Evolutionary conservation across 2,888 invertebrate species (phyloP), one percentile per base, ranked within the genome.

Genomic region (Morpho achilles): DNA sequence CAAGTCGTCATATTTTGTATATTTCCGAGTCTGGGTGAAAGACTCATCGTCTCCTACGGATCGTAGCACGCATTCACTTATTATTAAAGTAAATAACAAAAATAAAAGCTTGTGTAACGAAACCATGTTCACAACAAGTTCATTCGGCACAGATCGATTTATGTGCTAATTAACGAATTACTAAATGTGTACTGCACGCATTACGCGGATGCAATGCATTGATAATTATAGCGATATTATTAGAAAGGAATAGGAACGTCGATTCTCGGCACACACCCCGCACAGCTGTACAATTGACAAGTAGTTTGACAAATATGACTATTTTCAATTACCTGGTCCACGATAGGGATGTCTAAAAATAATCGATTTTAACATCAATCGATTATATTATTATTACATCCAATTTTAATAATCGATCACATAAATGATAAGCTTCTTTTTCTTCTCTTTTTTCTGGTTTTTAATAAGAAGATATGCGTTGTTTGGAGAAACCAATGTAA

Each of bases 1-100:
- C 48, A 97, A 84, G 62, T 96, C 94, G 41, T 94, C 92, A 75
- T 96, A 95, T 67, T 93, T 92, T 9, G 92, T 92, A 76, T 97
- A 97, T 65, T 92, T 91, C 0, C 93, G 92, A 54, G 82, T 76
- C 46, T 86, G 79, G 40, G 94, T 77, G 69, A 94, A 94, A 54
- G 87, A 81, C 74, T 94, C 94, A 48, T 79, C 80, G 47, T 75
- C 77, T 71, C 82, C 76, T 47, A 81, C 67, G 67, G 82, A 83
- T 64, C 84, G 81, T 56, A 82, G 70, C 57, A 74, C 75, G 70
- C 82, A 81, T 66, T 75, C 71, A 67, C 70, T 73, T 66, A 84
- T 77, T 66, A 83, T 75, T 71, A 87, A 58, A 54, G 75, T 75
- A 77, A 87, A 77, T 70, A 89, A 64, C 59, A 79, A 69, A 67